Evolutionary conservation across 2,797 vertebrate genomes (phyloP).

Genomic region (Varecia variegata): DNA sequence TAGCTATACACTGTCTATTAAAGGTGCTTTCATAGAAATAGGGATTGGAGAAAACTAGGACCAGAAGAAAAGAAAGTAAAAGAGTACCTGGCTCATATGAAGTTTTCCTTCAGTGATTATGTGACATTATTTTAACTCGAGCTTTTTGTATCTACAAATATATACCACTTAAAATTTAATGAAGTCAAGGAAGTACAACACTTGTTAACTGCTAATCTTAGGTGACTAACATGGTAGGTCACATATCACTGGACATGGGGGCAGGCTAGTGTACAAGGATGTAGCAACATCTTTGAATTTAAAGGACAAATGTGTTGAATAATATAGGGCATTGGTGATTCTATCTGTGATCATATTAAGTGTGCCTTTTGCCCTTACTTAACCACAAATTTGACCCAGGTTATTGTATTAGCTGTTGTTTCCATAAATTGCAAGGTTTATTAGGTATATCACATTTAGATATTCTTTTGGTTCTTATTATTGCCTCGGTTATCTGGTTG

Average conservation of each 20-base stretch:
- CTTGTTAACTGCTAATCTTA: neutral
- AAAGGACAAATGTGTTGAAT: neutral
- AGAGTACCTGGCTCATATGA: neutral
- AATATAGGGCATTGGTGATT: neutral
- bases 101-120: constrained; percentile 6
- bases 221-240: neutral
- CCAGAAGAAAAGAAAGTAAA: neutral
- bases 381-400: neutral
- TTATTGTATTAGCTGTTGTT: constrained; percentile 21
- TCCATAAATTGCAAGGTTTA: constrained; percentile 24
- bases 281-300: neutral
- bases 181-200: neutral
- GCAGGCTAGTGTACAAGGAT: neutral
- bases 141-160: neutral
- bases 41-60: neutral
- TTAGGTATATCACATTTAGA: neutral
- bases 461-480: constrained; percentile 8
- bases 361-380: neutral
- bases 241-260: neutral
- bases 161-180: constrained; percentile 4
- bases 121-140: constrained; percentile 18
- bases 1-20: neutral
- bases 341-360: neutral
- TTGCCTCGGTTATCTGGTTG: constrained; percentile 4
- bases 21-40: constrained; percentile 24